phyloP scores from a whole-genome alignment of 2,113 vertebrate species.

The Chaetura pelagica region DNA sequence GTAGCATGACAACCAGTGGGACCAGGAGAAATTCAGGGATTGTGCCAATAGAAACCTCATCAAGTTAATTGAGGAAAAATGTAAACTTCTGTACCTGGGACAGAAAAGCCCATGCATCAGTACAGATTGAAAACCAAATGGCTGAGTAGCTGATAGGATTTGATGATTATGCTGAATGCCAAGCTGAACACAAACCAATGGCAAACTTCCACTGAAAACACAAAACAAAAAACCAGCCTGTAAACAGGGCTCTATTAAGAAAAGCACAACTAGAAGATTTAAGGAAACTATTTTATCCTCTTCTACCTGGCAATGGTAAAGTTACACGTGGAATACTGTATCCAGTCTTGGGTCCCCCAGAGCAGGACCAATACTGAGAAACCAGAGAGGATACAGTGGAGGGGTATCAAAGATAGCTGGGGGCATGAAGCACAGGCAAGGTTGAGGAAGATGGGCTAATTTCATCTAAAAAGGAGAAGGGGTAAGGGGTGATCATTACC shows the following conservation, averaged over 20 bases:
- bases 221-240: neutral
- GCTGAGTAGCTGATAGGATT: neutral
- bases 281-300: neutral
- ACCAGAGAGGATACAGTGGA: neutral
- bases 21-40: neutral
- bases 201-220: neutral
- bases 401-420: neutral
- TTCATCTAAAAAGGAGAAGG: neutral
- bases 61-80: neutral
- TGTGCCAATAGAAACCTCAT: neutral
- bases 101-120: neutral
- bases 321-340: neutral
- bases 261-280: neutral
- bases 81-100: neutral
- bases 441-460: neutral
- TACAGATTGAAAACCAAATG: neutral
- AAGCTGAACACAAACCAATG: neutral
- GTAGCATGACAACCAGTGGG: neutral
- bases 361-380: neutral
- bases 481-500: neutral
- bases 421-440: neutral
- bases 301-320: neutral
- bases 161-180: neutral
- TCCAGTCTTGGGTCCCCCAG: neutral
- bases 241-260: neutral